A percentile compares a stretch with the other conserved stretches of the same genome.
These are phyloP conservation scores for Platygyra sinensis DNA, from an alignment of 64 coral and sea anemone species.

Conservation along the genomic window DNA sequence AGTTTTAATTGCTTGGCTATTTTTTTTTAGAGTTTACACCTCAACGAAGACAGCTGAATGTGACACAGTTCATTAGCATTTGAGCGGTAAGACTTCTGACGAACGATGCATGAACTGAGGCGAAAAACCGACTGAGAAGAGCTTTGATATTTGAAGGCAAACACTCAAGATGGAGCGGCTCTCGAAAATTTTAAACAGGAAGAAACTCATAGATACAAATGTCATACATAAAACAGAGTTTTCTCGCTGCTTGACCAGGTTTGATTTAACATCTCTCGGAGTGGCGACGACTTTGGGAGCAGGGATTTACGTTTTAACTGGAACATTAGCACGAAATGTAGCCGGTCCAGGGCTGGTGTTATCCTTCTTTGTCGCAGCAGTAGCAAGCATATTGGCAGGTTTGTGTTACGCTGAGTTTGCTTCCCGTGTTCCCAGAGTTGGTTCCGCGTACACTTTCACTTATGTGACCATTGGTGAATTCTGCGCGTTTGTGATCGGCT, in stretches of 20 bases:
- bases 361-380: conserved; percentile 76
- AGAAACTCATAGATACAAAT: conserved; percentile 65
- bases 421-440: conserved; percentile 69
- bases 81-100: too few relatives aligned
- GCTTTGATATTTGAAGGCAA: too few relatives aligned
- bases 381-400: conserved; percentile 63
- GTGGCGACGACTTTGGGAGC: conserved; percentile 82
- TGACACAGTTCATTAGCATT: too few relatives aligned
- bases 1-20: neutral
- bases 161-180: conserved; percentile 22
- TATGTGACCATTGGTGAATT: conserved; percentile 88
- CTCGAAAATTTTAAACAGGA: conserved; percentile 42
- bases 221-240: conserved; percentile 65
- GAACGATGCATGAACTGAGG: too few relatives aligned
- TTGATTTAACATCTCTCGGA: conserved; percentile 77
- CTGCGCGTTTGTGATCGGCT: conserved; percentile 84
- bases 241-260: conserved; percentile 69
- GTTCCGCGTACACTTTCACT: conserved; percentile 77
- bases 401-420: conserved; percentile 91
- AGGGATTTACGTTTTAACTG: conserved; percentile 88
- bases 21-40: neutral
- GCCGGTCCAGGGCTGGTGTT: conserved; percentile 76
- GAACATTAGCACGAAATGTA: conserved; percentile 65
- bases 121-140: too few relatives aligned
- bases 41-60: neutral